Evolutionary conservation across 2,888 invertebrate species (phyloP), one percentile per base, ranked within the genome.

Genomic region (Myathropa florea): DNA sequence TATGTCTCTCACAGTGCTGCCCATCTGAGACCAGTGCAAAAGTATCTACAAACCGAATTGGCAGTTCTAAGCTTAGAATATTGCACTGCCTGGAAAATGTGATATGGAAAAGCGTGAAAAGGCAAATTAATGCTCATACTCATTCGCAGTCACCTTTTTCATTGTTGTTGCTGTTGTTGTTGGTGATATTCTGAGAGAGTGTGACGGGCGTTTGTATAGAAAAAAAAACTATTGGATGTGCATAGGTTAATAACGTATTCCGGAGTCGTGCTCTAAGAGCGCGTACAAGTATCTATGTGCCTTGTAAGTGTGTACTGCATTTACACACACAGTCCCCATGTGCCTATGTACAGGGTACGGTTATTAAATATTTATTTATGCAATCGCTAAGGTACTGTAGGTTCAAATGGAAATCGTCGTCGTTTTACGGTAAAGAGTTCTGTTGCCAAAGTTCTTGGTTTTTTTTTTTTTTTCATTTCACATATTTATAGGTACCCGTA

Each of bases 321-420:
- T 18, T 18, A 46, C 46, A 46, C 46, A 46, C 7, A 18, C 67
- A 71, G 7, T 10, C 10, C 12, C 21, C 59, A 3, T 81, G 36
- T 59, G 39, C 24, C 67, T 68, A 76, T 68, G 23, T 75, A 65
- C 71, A 18, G 36, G 36, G 36, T 68, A 59, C 83, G 73, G 86
- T 79, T 86, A 83, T 73, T 86, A 86, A 83, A 82, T 86, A 86
- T 86, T 86, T 86, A 86, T 83, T 75, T 86, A 86, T 86, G 78
- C 86, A 67, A 78, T 64, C 70, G 55, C 46, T 77, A 70, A 73
- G 70, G 68, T 77, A 85, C 72, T 63, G 79, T 68, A 76, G 57
- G 67, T 70, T 84, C 30, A 70, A 75, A 75, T 84, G 67, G 71
- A 84, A 80, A 80, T 80, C 36, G 23, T 57, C 12, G 23, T 57